Percentiles rank a stretch among this genome's conserved stretches.
These are phyloP conservation scores for Halisarca cf. caerulea DNA, from an alignment of 37 sponge, comb jelly and placozoan species.

Conservation along the genomic window DNA sequence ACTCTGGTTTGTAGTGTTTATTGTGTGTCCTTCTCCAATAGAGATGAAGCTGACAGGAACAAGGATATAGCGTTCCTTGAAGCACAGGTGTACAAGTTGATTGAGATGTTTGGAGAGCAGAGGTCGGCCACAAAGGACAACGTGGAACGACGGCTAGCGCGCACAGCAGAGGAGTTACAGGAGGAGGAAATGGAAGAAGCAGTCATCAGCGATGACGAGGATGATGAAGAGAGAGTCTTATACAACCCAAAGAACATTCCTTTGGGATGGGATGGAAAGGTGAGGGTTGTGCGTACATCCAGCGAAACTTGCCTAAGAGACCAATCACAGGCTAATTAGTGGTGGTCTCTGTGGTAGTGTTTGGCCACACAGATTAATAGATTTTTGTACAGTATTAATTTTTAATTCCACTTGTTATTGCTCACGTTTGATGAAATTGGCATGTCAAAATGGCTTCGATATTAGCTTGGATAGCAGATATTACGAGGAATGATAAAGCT, in stretches of 20 bases:
- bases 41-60: constrained; percentile 60
- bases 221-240: constrained; percentile 82
- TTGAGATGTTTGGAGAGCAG: constrained; percentile 92
- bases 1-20: no score
- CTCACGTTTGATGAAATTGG: no score
- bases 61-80: constrained; percentile 83
- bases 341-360: no score
- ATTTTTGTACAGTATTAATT: no score
- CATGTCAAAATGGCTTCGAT: no score
- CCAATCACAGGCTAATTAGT: no score
- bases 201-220: constrained; percentile 48
- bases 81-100: constrained; percentile 79
- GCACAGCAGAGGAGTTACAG: constrained; percentile 95
- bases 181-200: constrained; percentile 70
- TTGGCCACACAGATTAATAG: no score
- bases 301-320: neutral
- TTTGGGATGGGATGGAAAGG: constrained; percentile 99
- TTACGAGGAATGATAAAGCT: no score
- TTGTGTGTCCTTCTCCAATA: neutral
- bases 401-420: no score
- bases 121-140: constrained; percentile 90
- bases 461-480: no score
- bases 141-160: constrained; percentile 89
- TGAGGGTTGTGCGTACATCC: neutral
- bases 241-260: constrained; percentile 99